These are phyloP conservation scores for Acrobasis consociella DNA, from an alignment of 2,888 invertebrate species.

Conservation along the genomic window DNA sequence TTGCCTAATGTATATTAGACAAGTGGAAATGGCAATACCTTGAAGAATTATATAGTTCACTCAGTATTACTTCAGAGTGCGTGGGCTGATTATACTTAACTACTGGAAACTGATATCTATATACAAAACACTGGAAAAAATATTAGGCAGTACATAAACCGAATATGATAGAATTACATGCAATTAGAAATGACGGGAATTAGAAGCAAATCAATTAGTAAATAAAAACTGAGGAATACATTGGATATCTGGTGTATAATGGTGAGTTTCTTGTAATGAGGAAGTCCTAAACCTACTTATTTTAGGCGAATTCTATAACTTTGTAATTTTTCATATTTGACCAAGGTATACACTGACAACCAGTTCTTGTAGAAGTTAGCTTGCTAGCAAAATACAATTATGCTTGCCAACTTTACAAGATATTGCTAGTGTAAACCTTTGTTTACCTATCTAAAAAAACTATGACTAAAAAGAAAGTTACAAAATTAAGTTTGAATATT, in stretches of 20 bases:
- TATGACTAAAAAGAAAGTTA: background rate
- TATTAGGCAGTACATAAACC: background rate
- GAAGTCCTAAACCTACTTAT: background rate
- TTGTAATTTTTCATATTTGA: background rate
- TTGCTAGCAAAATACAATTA: background rate
- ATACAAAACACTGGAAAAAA: background rate
- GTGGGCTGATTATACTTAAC: background rate
- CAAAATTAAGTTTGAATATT: too few relatives aligned
- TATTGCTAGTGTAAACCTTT: conserved; percentile 1
- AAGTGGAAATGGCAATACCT: background rate
- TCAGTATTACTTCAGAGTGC: background rate
- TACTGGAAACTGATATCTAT: background rate
- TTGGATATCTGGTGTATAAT: conserved; percentile 1
- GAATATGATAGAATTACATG: background rate
- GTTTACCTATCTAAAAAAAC: background rate
- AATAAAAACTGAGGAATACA: background rate
- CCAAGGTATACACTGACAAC: background rate
- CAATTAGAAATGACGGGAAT: background rate
- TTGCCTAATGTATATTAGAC: conserved; percentile 10
- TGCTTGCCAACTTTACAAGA: conserved; percentile 1
- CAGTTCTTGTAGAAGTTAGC: conserved; percentile 11
- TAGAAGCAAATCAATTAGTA: background rate
- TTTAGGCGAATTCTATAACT: background rate
- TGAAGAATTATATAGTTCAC: background rate
- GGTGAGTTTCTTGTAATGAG: background rate